A percentile compares a stretch with the other conserved stretches of the same genome.
phyloP scores from a whole-genome alignment of 2,113 vertebrate genomes.

The Myodes glareolus region DNA sequence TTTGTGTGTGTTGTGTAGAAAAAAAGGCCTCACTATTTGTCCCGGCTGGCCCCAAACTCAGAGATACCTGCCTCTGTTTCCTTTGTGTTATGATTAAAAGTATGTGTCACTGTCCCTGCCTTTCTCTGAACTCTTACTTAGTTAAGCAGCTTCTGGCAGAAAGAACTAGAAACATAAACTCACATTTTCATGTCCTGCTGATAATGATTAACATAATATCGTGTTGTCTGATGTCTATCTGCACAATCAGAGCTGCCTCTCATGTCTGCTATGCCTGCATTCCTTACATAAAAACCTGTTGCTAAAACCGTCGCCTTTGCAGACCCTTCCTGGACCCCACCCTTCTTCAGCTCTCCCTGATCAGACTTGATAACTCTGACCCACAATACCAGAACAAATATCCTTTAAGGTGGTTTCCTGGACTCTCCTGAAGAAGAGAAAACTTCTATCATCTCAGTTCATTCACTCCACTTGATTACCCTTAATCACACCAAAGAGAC shows the following conservation, averaged over 20 bases:
- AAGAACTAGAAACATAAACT: neutral
- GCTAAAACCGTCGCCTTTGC: neutral
- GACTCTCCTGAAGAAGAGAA: neutral
- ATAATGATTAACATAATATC: neutral
- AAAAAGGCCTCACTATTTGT: neutral
- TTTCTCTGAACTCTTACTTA: conserved; percentile 10
- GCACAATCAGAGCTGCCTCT: neutral
- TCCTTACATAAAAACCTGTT: neutral
- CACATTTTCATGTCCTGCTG: neutral
- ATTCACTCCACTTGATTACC: neutral
- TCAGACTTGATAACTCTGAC: neutral
- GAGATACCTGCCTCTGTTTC: neutral
- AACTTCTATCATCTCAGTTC: neutral
- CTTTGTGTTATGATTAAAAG: neutral
- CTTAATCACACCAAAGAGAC: neutral
- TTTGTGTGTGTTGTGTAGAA: neutral
- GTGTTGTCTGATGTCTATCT: neutral
- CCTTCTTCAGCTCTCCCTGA: neutral
- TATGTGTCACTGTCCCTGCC: neutral
- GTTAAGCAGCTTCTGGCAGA: neutral
- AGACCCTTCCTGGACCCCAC: neutral
- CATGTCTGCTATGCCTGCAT: neutral
- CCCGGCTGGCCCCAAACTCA: neutral
- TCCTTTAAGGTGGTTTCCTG: neutral
- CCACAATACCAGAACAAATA: neutral